Evolutionary conservation across 1,140 invertebrate genomes (phyloP).

Genomic region (Pseudomyrmex concolor): DNA sequence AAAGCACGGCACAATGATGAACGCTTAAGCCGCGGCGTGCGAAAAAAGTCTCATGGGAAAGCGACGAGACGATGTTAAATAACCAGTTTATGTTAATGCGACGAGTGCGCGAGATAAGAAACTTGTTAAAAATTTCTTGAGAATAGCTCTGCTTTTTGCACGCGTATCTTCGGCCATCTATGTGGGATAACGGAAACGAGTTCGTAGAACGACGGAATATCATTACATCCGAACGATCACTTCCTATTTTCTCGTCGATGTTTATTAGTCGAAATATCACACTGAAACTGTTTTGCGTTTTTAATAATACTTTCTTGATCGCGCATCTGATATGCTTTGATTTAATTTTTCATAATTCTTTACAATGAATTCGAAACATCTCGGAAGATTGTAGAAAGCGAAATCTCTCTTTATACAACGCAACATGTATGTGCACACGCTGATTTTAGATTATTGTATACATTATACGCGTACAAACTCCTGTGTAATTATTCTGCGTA

Average conservation of each 20-base stretch:
- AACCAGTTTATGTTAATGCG: slow-evolving; percentile 44
- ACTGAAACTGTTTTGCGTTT: background rate
- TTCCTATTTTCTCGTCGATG: background rate
- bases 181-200: slow-evolving; percentile 39
- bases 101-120: slow-evolving; percentile 47
- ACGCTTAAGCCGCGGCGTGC: slow-evolving; percentile 30
- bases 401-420: background rate
- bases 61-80: slow-evolving; percentile 52
- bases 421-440: background rate
- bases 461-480: too few relatives aligned
- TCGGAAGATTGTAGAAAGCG: background rate
- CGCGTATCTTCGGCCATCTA: slow-evolving; percentile 23
- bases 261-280: slow-evolving; percentile 11
- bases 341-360: slow-evolving; percentile 3
- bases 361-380: background rate
- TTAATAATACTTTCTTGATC: background rate
- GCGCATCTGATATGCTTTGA: background rate
- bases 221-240: slow-evolving; percentile 26
- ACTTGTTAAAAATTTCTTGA: slow-evolving; percentile 50
- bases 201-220: slow-evolving; percentile 16
- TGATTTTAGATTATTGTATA: too few relatives aligned
- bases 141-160: slow-evolving; percentile 3
- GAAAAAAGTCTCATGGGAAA: slow-evolving; percentile 63
- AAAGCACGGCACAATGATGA: slow-evolving; percentile 55
- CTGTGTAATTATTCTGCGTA: too few relatives aligned